These are phyloP conservation scores for Diglossa cyanea DNA, from an alignment of 2,797 vertebrate genomes.

Conservation along the genomic window DNA sequence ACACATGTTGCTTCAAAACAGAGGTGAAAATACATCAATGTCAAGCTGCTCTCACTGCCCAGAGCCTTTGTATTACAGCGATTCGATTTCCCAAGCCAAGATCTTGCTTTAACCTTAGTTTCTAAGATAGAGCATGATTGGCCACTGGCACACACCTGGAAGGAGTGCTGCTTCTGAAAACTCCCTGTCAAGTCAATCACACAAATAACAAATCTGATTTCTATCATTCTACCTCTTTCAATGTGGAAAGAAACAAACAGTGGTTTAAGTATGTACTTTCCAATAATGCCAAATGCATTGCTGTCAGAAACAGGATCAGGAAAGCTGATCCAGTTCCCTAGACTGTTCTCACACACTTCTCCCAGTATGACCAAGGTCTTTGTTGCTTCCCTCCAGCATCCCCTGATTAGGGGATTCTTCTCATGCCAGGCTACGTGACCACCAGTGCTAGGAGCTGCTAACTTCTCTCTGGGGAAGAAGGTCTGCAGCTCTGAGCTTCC, in stretches of 20 bases:
- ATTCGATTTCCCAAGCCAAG: not conserved
- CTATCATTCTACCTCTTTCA: not conserved
- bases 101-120: not conserved
- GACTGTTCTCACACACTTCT: not conserved
- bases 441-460: not conserved
- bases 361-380: not conserved
- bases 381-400: accelerated
- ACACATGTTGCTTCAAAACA: not conserved
- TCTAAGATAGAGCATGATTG: not conserved
- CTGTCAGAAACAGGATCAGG: not conserved
- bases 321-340: not conserved
- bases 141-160: not conserved
- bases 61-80: not conserved
- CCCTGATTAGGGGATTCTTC: not conserved
- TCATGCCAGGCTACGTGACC: accelerated
- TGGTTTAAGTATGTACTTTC: not conserved
- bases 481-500: not conserved
- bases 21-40: not conserved
- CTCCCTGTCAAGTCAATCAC: not conserved
- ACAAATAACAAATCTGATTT: not conserved
- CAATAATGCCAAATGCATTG: not conserved
- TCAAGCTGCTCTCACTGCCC: not conserved
- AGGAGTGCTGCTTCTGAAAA: not conserved
- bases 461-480: not conserved
- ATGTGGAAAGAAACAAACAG: not conserved